Evolutionary conservation across 1,140 invertebrate genomes (phyloP), one percentile per base, ranked within the genome.

Genomic region (Rhyacophila brunnea): DNA sequence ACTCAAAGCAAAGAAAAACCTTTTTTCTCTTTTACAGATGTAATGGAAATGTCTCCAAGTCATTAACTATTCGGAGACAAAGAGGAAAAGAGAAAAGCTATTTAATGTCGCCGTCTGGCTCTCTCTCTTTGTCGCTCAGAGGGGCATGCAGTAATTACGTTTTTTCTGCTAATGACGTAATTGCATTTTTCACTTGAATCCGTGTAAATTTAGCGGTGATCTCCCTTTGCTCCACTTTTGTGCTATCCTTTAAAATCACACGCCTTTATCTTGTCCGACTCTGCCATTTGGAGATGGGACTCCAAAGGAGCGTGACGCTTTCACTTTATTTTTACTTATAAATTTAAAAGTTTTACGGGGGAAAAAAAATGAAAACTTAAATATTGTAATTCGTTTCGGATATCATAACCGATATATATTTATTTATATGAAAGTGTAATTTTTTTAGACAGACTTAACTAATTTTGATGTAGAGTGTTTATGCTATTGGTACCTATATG

Each of bases 131-230:
- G 35, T 11, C 13, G 34, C 10, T 15, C 40, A 32, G 35, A 57
- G 47, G 32, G 42, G 19, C 55, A 58, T 51, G 40, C 47, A 45
- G 55, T 58, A 50, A 58, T 58, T 50, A 17, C 34, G 56, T 58
- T 64, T 54, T 59, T 59, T 42, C 51, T 45, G 14, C 35, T 60
- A 64, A 64, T 53, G 53, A 55, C 38, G 45, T 64, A 64, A 64
- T 64, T 60, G 58, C 48, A 64, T 64, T 64, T 60, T 56, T 64
- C 62, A 52, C 57, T 60, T 40, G 45, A 55, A 56, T 56, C 57
- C 45, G 52, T 50, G 40, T 55, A 59, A 63, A 63, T 63, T 63
- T 42, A 53, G 55, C 48, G 19, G 32, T 35, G 61, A 63, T 56
- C 46, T 44, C 43, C 51, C 34, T 54, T 49, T n/a, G 1, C 14